Evolutionary conservation across 1,140 invertebrate genomes (phyloP), one percentile per base, ranked within the genome.

Genomic region (Micrasema minimum): DNA sequence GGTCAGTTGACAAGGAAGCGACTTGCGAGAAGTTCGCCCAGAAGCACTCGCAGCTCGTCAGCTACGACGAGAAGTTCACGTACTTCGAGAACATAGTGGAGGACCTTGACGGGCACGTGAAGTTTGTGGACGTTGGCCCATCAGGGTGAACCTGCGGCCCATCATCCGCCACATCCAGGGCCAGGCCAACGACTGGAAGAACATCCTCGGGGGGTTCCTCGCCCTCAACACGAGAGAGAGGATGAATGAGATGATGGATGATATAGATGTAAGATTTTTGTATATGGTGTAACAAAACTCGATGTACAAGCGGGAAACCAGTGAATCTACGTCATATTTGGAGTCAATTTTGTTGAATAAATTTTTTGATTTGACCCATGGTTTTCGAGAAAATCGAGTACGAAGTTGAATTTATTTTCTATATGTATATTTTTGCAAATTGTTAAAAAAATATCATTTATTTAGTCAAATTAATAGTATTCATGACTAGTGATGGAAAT

Each of bases 31-130:
- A 91, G 79, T 96, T 95, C 83, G 85, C 91, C 2, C 81, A 84
- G 26, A 90, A 89, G 59, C 86, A 89, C 77, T 90, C 91, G 2
- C 88, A 90, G 11, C 87, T 96, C 3, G 83, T 88, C 18, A 87
- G 89, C 69, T 95, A 92, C 82, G 92, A 96, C 77, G 90, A 95
- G 69, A 92, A 92, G 80, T 91, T 96, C 76, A 88, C 89, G 77
- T 93, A 92, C 81, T 96, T 94, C 79, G 88, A 89, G 75, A 87
- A 89, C 64, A 90, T 94, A 7, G 88, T 93, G n/a, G 83, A 88
- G 2, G 91, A 93, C 72, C 79, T 96, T 35, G 76, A 88, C 7
- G 83, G 86, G 2, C 86, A 88, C 75, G 78, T 83, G 10, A 80
- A 85, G 65, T 88, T 86, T 76, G 81, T 88, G 4, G 87, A 92